Base-by-base conservation (phyloP, 2,888 invertebrate genomes). In the Deilephila porcellus region DNA sequence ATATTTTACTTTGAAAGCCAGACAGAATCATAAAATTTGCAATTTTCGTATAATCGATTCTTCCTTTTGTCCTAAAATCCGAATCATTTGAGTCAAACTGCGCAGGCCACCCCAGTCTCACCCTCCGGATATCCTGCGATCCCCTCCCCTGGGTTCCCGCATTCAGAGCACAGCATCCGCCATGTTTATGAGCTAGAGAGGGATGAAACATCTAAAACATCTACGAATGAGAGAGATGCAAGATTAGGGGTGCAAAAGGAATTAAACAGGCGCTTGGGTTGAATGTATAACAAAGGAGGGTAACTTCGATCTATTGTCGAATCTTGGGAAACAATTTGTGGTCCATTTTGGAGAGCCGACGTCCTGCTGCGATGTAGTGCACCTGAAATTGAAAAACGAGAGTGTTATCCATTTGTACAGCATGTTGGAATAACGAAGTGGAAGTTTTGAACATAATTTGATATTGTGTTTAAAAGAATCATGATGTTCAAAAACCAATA, bases 161-260 rank as follows among this genome's bases (percentile, higher is more conserved):
- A 81, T 80, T 79, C 80, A 76, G 81, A 76, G 81, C 84, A 81
- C 93, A 92, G 91, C 92, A 92, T 93, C 93, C 93, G 91, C 93
- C 92, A 93, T 93, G 79, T 90, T 86, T 82, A 79, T 62, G 52
- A 74, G 78, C 70, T 75, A 53, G 85, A 89, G 71, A 17, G 81
- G 78, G 85, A 88, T 34, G 73, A 72, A 60, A 19, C 37, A 72
- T 71, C 77, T 52, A 25, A 45, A 67, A 67, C 60, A 19, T 34
- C 53, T 19, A 7, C 19, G 79, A 73, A 78, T 73, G 80, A 78
- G 74, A 79, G 81, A 79, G 82, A 84, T 70, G 76, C 76, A 76
- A 75, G 80, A 76, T 75, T 14, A 80, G 83, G 91, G 90, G 87
- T 88, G 88, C 85, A 85, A 86, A 45, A 84, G 86, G 87, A 86